Base-by-base conservation (phyloP, 1,140 invertebrate genomes). In the Drosophila nigromelanica region DNA sequence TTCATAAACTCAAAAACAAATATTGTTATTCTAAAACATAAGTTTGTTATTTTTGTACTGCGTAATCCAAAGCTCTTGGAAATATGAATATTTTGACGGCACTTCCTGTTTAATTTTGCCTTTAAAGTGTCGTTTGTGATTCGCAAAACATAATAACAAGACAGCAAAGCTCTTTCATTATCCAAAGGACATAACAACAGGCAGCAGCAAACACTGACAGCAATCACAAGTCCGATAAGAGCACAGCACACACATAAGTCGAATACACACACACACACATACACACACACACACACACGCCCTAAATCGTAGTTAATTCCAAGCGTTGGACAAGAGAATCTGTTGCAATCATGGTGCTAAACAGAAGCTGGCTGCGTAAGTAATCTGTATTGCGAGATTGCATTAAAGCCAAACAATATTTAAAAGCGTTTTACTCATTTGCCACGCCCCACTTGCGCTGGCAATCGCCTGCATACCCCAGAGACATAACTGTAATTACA, bases 401-500 rank as follows among this genome's bases (percentile, higher is more conserved):
- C 40, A 80, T 80, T 85, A 72, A 85, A 85, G 66, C 62, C 59
- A 64, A 78, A 73, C 45, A 71, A 72, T 76, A 73, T 73, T 62
- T 47, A 66, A 78, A 82, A 82, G 73, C 69, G 68, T 69, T 83
- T 63, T 73, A 73, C 67, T 72, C 76, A 85, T 85, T 79, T 79
- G 52, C 45, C 62, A 48, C 24, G 50, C 58, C 33, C 12, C 30
- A n/a, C 4, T 7, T 45, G 60, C 37, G 14, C 63, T 37, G 8
- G 33, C 33, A 66, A 62, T 78, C 59, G 55, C 56, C 67, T 68
- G 58, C 64, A 79, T 89, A 76, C 83, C 83, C 83, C 83, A 78
- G 81, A 86, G 81, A 86, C 81, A 86, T 89, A 89, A 89, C 83
- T 87, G 79, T 87, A 87, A 87, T 87, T 89, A 87, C 79, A 82